Conservation (phyloP, 2,888 invertebrate genomes). For the Esperia sulphurella region DNA sequence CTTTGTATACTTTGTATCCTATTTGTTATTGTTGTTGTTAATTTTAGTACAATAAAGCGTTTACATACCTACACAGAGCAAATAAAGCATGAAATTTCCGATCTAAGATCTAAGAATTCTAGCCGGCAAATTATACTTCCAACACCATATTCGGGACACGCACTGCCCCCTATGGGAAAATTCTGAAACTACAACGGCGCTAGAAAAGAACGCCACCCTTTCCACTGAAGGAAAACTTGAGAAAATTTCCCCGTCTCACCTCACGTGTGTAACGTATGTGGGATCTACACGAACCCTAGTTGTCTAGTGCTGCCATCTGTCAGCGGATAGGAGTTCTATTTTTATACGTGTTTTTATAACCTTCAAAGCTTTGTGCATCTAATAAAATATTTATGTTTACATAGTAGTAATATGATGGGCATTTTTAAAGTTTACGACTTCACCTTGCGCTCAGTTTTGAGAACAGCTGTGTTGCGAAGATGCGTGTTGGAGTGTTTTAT, state of each 20-base stretch:
- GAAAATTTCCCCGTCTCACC: constrained; percentile 46
- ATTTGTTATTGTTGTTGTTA: no score
- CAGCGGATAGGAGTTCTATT: constrained; percentile 45
- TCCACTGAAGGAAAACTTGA: constrained; percentile 55
- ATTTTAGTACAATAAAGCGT: no score
- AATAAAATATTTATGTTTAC: not conserved
- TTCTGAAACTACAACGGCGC: constrained; percentile 57
- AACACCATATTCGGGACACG: constrained; percentile 20
- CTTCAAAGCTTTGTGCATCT: not conserved
- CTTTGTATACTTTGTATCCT: no score
- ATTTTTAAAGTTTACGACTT: not conserved
- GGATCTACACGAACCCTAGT: constrained; percentile 28
- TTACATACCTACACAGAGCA: no score
- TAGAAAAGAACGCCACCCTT: constrained; percentile 45
- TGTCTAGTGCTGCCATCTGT: constrained; percentile 20
- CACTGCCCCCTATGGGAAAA: constrained; percentile 66
- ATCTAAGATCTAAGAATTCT: no score
- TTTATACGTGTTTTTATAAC: constrained; percentile 29
- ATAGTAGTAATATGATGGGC: not conserved
- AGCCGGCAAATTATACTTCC: not conserved
- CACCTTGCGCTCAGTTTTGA: not conserved
- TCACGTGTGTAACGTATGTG: constrained; percentile 49
- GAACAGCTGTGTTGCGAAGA: constrained; percentile 11
- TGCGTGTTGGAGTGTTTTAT: not conserved
- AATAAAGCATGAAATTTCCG: no score